Conservation (phyloP, 92 coral and sea anemone species). For the Ricordea florida region DNA sequence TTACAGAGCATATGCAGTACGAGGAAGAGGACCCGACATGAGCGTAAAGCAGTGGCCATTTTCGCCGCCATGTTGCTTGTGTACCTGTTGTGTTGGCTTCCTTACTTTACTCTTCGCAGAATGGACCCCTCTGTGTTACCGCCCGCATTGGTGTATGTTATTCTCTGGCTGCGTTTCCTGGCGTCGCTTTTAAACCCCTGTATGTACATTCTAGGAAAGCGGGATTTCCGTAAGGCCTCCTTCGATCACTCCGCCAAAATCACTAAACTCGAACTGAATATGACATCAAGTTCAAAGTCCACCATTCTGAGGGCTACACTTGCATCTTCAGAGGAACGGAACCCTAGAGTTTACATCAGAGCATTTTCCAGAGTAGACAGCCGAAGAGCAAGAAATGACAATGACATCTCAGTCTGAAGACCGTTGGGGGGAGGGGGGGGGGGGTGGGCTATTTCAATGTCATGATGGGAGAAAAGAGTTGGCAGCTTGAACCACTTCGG, state of each 20-base stretch:
- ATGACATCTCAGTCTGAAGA: too few species aligned
- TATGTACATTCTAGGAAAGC: conserved; percentile 77
- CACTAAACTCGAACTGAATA: background rate
- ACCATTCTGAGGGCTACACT: conserved; percentile 6
- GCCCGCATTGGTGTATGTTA: background rate
- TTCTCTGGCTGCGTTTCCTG: conserved; percentile 49
- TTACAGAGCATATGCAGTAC: background rate
- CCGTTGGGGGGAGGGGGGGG: too few species aligned
- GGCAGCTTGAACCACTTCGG: too few species aligned
- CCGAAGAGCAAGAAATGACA: background rate
- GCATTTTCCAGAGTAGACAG: conserved; percentile 8
- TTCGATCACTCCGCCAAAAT: too few species aligned
- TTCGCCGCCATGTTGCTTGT: conserved; percentile 49
- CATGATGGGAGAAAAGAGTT: too few species aligned
- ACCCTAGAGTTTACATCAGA: background rate
- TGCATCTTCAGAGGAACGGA: background rate
- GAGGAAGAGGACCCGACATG: conserved; percentile 1
- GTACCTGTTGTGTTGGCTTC: conserved; percentile 51
- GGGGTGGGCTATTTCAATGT: too few species aligned
- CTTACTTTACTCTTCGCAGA: conserved; percentile 39
- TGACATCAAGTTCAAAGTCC: conserved; percentile 10
- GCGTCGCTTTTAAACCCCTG: conserved; percentile 78
- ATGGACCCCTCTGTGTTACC: background rate
- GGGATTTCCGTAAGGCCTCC: conserved; percentile 67
- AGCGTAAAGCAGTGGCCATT: conserved; percentile 32